These are phyloP conservation scores for Bombus waltoni DNA, from an alignment of 1,140 invertebrate species.

Conservation along the genomic window DNA sequence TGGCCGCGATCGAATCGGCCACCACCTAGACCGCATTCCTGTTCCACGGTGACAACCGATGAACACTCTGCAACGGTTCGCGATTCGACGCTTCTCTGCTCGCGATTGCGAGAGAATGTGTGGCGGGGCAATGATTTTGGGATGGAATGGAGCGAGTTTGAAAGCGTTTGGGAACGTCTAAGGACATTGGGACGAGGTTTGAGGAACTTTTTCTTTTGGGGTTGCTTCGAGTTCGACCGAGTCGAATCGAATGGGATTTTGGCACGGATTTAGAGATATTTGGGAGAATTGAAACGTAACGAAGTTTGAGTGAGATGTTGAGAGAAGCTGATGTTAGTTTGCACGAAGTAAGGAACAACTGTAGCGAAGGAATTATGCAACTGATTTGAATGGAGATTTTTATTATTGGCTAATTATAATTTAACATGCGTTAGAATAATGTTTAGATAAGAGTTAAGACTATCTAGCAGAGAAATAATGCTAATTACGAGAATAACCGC, in stretches of 20 bases:
- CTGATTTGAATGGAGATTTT: background rate
- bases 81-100: background rate
- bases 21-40: slow-evolving; percentile 60
- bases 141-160: too few species aligned
- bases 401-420: background rate
- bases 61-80: background rate
- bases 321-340: too few species aligned
- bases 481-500: background rate
- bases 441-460: background rate
- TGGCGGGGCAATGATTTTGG: background rate
- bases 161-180: background rate
- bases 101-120: background rate
- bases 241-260: background rate
- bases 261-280: too few species aligned
- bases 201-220: background rate
- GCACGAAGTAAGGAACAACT: too few species aligned
- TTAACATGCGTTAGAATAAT: background rate
- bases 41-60: slow-evolving; percentile 13
- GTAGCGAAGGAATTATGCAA: background rate
- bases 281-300: rapidly evolving
- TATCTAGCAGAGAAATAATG: background rate
- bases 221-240: background rate
- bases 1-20: slow-evolving; percentile 57
- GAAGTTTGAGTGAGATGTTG: too few species aligned
- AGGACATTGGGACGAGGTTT: background rate